phyloP scores from a whole-genome alignment of 2,113 vertebrate species.

The Aldabrachelys gigantea region DNA sequence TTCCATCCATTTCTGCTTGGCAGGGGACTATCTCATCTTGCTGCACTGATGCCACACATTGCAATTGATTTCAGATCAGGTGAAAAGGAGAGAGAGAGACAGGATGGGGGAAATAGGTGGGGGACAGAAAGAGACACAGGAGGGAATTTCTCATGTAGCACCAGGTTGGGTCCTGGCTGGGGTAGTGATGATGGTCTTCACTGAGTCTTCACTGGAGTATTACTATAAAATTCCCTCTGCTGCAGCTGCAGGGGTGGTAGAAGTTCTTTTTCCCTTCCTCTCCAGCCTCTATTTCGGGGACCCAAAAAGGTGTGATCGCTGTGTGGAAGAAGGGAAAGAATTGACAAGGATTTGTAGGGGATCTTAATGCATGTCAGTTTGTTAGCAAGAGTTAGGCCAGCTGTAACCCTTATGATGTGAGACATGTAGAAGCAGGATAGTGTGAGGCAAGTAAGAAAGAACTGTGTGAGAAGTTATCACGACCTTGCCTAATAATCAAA shows the following conservation, averaged over 20 bases:
- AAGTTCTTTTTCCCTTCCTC: background rate
- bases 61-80: background rate
- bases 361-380: no score
- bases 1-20: background rate
- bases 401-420: no score
- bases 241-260: background rate
- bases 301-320: background rate
- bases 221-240: background rate
- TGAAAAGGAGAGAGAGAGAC: background rate
- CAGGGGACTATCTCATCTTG: background rate
- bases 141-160: no score
- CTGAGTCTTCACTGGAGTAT: background rate
- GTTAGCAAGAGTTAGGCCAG: no score
- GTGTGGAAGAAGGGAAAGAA: no score
- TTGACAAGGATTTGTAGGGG: no score
- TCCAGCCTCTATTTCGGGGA: background rate
- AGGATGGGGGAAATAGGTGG: background rate
- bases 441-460: no score
- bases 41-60: background rate
- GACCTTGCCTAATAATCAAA: no score
- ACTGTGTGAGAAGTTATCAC: no score
- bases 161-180: no score
- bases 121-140: background rate
- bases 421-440: no score
- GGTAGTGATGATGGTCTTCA: no score